Evolutionary conservation across 2,888 invertebrate genomes (phyloP), one percentile per base, ranked within the genome.

Genomic region (Catocala nupta): DNA sequence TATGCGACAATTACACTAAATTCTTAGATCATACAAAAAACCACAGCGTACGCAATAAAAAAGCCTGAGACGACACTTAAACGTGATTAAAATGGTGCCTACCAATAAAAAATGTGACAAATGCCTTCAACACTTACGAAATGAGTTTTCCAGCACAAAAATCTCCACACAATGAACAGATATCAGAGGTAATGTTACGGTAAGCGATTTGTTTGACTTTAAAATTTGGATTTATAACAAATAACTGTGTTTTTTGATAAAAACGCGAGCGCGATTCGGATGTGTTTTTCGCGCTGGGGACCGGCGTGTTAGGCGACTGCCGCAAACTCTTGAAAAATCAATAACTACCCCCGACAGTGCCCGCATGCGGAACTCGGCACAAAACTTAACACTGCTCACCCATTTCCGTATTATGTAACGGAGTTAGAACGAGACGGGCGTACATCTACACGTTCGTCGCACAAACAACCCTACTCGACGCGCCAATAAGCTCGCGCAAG

Each of bases 281-380:
- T 81, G 86, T 89, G 88, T 91, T 92, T 91, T 93, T 93, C 91
- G 92, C 91, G 92, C 88, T 91, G 86, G 87, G 86, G 84, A 90
- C 92, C 92, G 93, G 92, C 91, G 85, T 88, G 89, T 83, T 87
- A 78, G 83, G 83, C 86, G 88, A 93, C 93, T 94, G 92, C 93
- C 91, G 93, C 93, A 94, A 91, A 90, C 90, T 90, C 89, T 80
- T 71, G 90, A 85, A 93, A 93, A 93, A 93, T 93, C 93, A 91
- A 93, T 93, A 93, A 81, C 90, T 78, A 90, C 90, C 92, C 85
- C 81, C 84, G 81, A 73, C 81, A 79, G 75, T 77, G 79, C 81
- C 91, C 92, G 91, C 91, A 93, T 93, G 93, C 93, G 93, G 93
- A 93, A 92, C 90, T 86, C 78, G 70, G 78, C 77, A 81, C 83